A percentile compares a stretch with the other conserved stretches of the same genome.
Evolutionary conservation across 2,888 invertebrate species (phyloP).

Genomic region (Cheilosia impressa): DNA sequence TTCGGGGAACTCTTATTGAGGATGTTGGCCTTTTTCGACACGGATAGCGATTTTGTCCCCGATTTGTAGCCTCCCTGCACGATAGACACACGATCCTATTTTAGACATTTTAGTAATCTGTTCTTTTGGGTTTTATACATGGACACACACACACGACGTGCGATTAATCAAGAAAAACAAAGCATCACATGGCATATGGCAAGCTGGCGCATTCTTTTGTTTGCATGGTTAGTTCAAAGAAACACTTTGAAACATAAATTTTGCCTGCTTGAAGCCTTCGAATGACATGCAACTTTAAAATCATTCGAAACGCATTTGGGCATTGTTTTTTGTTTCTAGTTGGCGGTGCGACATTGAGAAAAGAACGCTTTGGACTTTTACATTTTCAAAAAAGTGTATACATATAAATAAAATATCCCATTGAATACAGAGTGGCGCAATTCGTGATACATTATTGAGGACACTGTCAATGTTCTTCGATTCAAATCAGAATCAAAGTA

Average conservation of each 20-base stretch:
- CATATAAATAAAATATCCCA: slow-evolving; percentile 1
- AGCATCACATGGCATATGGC: slow-evolving; percentile 44
- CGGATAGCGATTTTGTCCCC: slow-evolving; percentile 86
- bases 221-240: slow-evolving; percentile 21
- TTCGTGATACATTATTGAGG: background rate
- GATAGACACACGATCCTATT: slow-evolving; percentile 88
- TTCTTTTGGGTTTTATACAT: slow-evolving; percentile 78
- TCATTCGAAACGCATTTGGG: background rate
- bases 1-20: slow-evolving; percentile 87
- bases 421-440: slow-evolving; percentile 35
- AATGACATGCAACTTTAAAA: slow-evolving; percentile 27
- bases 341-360: slow-evolving; percentile 23
- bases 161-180: slow-evolving; percentile 76
- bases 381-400: slow-evolving; percentile 8
- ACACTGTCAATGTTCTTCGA: background rate
- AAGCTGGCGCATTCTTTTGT: slow-evolving; percentile 6
- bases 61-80: slow-evolving; percentile 88
- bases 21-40: slow-evolving; percentile 91
- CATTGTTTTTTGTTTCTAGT: slow-evolving; percentile 18
- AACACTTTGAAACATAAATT: slow-evolving; percentile 19
- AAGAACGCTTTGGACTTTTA: slow-evolving; percentile 25
- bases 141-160: slow-evolving; percentile 82
- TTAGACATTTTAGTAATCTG: slow-evolving; percentile 83
- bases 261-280: slow-evolving; percentile 10
- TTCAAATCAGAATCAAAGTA: background rate